phyloP scores from a whole-genome alignment of 2,113 vertebrate species.

The Morone saxatilis region DNA sequence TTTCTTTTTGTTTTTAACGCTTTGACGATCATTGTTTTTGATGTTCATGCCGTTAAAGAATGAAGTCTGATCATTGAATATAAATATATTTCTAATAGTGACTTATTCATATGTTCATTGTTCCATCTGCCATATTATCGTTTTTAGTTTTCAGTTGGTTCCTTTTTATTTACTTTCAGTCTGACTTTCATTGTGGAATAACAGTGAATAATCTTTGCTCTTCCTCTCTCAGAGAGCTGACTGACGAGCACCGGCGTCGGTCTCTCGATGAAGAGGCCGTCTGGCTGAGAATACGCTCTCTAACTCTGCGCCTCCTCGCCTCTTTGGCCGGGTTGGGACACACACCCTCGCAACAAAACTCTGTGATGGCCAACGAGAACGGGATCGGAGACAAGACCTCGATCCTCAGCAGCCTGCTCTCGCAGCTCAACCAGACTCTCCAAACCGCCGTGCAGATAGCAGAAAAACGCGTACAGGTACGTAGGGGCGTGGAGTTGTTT shows the following conservation, averaged over 20 bases:
- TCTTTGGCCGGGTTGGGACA: constrained; percentile 86
- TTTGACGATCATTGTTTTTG: too few species aligned
- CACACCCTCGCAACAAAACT: constrained; percentile 88
- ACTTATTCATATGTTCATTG: too few species aligned
- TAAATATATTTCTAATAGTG: too few species aligned
- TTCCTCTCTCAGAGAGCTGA: constrained; percentile 86
- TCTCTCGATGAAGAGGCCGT: constrained; percentile 93
- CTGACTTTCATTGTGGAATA: too few species aligned
- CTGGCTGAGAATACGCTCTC: constrained; percentile 93
- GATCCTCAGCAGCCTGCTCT: constrained; percentile 85
- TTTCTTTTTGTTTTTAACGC: too few species aligned
- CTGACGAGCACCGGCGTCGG: constrained; percentile 88
- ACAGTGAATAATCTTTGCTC: background rate
- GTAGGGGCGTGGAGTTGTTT: background rate
- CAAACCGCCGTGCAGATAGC: constrained; percentile 87
- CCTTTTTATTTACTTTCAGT: too few species aligned
- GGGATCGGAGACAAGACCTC: constrained; percentile 90
- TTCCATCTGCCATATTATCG: too few species aligned
- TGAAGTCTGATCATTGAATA: too few species aligned
- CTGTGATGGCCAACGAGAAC: constrained; percentile 89
- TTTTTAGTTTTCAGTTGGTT: too few species aligned
- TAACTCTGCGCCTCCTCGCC: constrained; percentile 91
- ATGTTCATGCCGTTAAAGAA: too few species aligned
- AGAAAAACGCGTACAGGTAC: constrained; percentile 89
- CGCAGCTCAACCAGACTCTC: constrained; percentile 88